phyloP scores from a whole-genome alignment of 2,888 invertebrate species.

The Temnothorax ravouxi region DNA sequence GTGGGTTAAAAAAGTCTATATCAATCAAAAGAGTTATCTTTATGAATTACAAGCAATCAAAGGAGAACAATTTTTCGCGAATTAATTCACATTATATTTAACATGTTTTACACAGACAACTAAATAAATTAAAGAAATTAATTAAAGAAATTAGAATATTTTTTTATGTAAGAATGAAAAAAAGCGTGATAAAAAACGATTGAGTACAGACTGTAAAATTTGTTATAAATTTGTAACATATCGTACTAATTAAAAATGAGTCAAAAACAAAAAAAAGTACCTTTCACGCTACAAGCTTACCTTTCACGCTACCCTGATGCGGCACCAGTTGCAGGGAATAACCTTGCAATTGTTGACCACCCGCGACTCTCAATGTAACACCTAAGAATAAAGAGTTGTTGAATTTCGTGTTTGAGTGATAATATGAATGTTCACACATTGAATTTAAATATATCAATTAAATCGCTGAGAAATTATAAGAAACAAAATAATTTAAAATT shows the following conservation, averaged over 20 bases:
- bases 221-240: not conserved
- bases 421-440: not conserved
- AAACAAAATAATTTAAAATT: not conserved
- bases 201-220: not conserved
- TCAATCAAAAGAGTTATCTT: not conserved
- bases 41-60: not conserved
- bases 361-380: conserved; percentile 84
- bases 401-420: not conserved
- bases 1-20: not conserved
- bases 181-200: not conserved
- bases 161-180: not conserved
- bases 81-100: conserved; percentile 1
- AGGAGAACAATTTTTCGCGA: not conserved
- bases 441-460: not conserved
- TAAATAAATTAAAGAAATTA: not conserved
- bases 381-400: conserved; percentile 71
- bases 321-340: conserved; percentile 88
- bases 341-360: conserved; percentile 86
- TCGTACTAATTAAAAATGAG: not conserved
- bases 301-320: conserved; percentile 88
- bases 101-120: not conserved
- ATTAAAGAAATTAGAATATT: not conserved
- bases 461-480: not conserved
- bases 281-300: conserved; percentile 87
- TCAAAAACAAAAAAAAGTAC: conserved; percentile 75